These are phyloP conservation scores for Tyrophagus putrescentiae DNA, from an alignment of 1,140 invertebrate genomes.

Conservation along the genomic window DNA sequence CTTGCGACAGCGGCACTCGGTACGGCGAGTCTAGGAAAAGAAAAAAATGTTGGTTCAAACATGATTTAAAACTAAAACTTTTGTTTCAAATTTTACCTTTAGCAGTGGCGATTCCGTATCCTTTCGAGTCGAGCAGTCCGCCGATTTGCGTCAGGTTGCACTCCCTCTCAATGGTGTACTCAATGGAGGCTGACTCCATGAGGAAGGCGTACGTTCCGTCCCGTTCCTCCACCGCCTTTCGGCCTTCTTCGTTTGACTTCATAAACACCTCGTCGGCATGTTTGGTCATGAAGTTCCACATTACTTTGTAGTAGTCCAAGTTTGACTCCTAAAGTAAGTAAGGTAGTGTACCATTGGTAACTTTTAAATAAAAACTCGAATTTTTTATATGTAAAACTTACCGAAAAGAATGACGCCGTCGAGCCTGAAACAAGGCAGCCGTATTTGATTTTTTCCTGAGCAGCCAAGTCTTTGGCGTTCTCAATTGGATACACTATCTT, in stretches of 20 bases:
- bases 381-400: not conserved
- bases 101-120: conserved; percentile 32
- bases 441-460: conserved; percentile 42
- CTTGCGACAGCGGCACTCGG: conserved; percentile 30
- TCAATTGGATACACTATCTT: conserved; percentile 41
- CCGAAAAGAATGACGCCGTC: conserved; percentile 36
- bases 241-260: conserved; percentile 61
- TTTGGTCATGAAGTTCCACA: conserved; percentile 71
- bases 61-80: not conserved
- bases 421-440: conserved; percentile 40
- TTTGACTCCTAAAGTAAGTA: conserved; percentile 52
- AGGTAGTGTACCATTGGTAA: not conserved
- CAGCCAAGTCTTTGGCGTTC: conserved; percentile 40
- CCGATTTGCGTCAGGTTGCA: conserved; percentile 97
- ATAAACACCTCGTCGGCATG: conserved; percentile 60
- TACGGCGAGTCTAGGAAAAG: conserved; percentile 16
- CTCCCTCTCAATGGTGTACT: conserved; percentile 84
- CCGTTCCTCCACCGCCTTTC: conserved; percentile 54
- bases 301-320: conserved; percentile 59
- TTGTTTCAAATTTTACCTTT: conserved; percentile 27
- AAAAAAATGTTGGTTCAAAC: not conserved
- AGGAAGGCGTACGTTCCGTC: conserved; percentile 45
- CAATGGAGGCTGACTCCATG: conserved; percentile 89
- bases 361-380: not conserved
- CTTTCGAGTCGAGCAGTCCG: conserved; percentile 79